Conservation (phyloP, 1,140 invertebrate genomes). For the Mactra quadrangularis region DNA sequence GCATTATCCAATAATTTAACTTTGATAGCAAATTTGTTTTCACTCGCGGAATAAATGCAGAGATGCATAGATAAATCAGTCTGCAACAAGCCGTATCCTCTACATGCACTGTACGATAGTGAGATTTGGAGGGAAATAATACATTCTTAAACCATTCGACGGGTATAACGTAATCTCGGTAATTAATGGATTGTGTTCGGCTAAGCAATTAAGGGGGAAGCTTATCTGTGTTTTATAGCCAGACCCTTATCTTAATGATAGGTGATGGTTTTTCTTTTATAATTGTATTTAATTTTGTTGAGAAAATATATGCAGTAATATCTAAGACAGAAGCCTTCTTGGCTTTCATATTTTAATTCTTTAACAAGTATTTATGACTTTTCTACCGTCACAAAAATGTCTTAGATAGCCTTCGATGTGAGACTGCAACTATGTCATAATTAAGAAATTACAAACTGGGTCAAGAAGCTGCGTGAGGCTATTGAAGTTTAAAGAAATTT, state of each 20-base stretch:
- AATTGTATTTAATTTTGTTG: slow-evolving; percentile 33
- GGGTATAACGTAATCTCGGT: slow-evolving; percentile 15
- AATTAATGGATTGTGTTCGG: slow-evolving; percentile 28
- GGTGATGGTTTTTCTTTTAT: slow-evolving; percentile 38
- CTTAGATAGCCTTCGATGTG: too few relatives aligned
- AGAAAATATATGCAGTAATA: background rate
- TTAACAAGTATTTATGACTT: slow-evolving; percentile 14
- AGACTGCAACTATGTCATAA: too few relatives aligned
- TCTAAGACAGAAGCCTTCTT: background rate
- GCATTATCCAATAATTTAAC: too few relatives aligned
- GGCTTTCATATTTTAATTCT: slow-evolving; percentile 27
- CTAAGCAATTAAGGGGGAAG: slow-evolving; percentile 39
- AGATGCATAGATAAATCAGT: too few relatives aligned
- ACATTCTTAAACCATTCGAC: slow-evolving; percentile 8
- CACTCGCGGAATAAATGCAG: too few relatives aligned
- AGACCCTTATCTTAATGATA: slow-evolving; percentile 39
- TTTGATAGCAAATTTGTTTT: too few relatives aligned
- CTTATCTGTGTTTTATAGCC: slow-evolving; percentile 47
- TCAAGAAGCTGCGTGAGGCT: too few relatives aligned
- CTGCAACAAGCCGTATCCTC: too few relatives aligned
- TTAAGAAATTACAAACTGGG: too few relatives aligned
- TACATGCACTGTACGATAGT: too few relatives aligned
- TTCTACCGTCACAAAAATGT: background rate
- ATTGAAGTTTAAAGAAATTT: too few relatives aligned
- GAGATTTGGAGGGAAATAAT: too few relatives aligned